Percentiles rank a stretch among this genome's conserved stretches.
These are phyloP conservation scores for Alosa alosa DNA, from an alignment of 2,113 vertebrate genomes.

Conservation along the genomic window DNA sequence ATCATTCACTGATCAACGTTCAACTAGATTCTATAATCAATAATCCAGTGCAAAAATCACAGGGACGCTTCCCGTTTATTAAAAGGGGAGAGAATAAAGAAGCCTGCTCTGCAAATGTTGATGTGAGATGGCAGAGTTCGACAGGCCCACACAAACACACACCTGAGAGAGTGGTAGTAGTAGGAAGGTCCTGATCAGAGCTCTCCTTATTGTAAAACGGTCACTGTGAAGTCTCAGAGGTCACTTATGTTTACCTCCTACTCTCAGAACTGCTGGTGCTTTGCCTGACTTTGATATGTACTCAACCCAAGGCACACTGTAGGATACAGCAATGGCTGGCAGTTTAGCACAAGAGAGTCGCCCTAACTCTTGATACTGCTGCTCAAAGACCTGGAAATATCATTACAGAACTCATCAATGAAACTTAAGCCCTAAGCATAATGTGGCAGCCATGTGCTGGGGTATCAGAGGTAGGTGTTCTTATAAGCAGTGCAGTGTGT, in stretches of 20 bases:
- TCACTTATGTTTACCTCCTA: neutral
- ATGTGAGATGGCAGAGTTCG: neutral
- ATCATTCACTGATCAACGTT: neutral
- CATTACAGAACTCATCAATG: neutral
- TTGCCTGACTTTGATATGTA: neutral
- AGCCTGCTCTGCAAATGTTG: neutral
- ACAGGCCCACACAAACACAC: neutral
- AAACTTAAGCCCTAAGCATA: neutral
- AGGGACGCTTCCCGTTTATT: neutral
- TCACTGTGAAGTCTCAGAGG: neutral
- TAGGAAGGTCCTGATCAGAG: neutral
- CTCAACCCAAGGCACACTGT: neutral
- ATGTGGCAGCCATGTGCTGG: neutral
- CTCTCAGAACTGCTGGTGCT: neutral
- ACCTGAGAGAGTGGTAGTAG: neutral
- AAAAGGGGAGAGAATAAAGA: neutral
- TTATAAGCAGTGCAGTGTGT: neutral
- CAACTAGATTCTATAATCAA: neutral
- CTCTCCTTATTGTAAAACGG: neutral
- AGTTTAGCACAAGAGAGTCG: neutral
- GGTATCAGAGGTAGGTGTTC: neutral
- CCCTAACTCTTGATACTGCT: no score
- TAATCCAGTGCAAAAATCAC: neutral
- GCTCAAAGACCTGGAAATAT: no score
- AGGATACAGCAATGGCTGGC: neutral